Base-by-base conservation (phyloP, 2,797 vertebrate genomes). In the Takifugu ocellatus region DNA sequence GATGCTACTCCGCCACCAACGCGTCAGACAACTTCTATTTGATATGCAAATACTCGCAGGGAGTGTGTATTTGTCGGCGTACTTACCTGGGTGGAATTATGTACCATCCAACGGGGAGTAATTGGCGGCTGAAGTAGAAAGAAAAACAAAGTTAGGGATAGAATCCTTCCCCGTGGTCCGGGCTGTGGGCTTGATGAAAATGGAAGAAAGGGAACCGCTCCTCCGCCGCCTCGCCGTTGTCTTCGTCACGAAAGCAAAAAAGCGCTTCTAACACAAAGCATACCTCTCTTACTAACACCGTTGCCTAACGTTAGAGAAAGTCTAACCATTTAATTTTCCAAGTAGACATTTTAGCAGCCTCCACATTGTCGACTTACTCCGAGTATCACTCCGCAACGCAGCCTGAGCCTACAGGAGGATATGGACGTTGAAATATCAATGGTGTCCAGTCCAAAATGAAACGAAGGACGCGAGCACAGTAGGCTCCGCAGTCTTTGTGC, bases 311-410 rank as follows among this genome's bases (percentile, higher is more conserved):
- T 78, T 68, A 72, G 68, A 84, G 77, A 84, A 87, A 87, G 73
- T 86, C 75, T 81, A 80, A 87, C 75, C 81, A 84, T 90, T 86
- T 93, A 88, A 90, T 90, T 90, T 84, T 88, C 89, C 81, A 84
- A 90, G 92, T 88, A 90, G 92, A 92, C 92, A 93, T 93, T 87
- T 92, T 92, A 90, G 84, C 90, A 91, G 76, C 90, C 89, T 92
- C 88, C 90, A 92, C 90, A 92, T 90, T 86, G 92, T 92, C 89
- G 90, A 78, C 77, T 87, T 50, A 53, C 58, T 25, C 82, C 79
- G 16, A 42, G 53, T 84, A 94, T 94, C 87, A 79, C 75, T 94
- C 92, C 93, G 92, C 93, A 47, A 57, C 61, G 57, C 87, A 74
- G 74, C 78, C 83, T 71, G 82, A 74, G 73, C 78, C 82, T 71